These are phyloP conservation scores for Calameuta filiformis DNA, from an alignment of 2,888 invertebrate species.

Conservation along the genomic window DNA sequence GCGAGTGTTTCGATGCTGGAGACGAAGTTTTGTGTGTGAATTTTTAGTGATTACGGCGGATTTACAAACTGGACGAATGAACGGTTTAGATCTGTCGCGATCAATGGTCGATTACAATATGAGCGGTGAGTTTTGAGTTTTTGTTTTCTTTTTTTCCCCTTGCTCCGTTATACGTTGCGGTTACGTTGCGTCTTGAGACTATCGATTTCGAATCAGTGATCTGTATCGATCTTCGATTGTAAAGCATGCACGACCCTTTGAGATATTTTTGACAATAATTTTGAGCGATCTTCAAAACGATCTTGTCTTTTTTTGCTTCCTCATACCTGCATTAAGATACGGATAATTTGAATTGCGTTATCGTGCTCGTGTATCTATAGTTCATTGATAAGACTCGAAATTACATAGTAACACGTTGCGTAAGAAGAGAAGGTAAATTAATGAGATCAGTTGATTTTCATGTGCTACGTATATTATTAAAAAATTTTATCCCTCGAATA, in stretches of 20 bases:
- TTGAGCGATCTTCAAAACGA: too few species aligned
- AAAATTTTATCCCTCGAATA: too few species aligned
- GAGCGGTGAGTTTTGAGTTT: constrained; percentile 50
- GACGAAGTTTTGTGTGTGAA: constrained; percentile 11
- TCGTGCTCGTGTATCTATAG: background rate
- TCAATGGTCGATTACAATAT: constrained; percentile 48
- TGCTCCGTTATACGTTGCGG: background rate
- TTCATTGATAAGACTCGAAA: background rate
- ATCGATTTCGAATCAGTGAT: background rate
- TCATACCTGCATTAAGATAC: background rate
- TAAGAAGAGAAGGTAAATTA: background rate
- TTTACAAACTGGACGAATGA: constrained; percentile 27
- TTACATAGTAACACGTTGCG: background rate
- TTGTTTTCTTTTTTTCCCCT: background rate
- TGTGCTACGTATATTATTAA: too few species aligned
- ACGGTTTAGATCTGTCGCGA: constrained; percentile 50
- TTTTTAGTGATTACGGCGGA: constrained; percentile 13
- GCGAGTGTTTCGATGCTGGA: background rate
- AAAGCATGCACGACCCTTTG: background rate
- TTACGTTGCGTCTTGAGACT: background rate
- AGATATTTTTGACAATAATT: too few species aligned
- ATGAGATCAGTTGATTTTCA: background rate
- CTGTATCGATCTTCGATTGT: background rate
- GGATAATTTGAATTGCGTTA: background rate
- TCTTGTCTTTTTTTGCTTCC: background rate